A percentile compares a stretch with the other conserved stretches of the same genome.
phyloP scores from a whole-genome alignment of 1,140 invertebrate genomes.

The Daktulosphaira vitifoliae region DNA sequence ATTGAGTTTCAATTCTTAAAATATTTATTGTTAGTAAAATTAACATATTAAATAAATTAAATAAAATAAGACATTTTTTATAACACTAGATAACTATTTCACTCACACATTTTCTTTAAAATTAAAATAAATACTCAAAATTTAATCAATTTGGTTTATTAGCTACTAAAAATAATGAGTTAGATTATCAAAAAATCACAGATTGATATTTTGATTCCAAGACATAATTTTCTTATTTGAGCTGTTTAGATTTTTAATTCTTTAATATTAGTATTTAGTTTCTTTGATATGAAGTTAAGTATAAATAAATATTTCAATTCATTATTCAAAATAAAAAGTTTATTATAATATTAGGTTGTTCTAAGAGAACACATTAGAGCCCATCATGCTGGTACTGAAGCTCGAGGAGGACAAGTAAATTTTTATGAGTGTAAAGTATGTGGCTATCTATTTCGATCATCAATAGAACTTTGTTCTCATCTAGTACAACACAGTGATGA shows the following conservation, averaged over 20 bases:
- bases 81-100: too few species aligned
- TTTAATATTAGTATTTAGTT: too few species aligned
- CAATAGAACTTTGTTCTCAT: slow-evolving; percentile 65
- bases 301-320: background rate
- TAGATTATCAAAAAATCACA: too few species aligned
- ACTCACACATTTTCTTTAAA: too few species aligned
- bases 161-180: too few species aligned
- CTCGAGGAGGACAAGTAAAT: slow-evolving; percentile 48
- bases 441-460: slow-evolving; percentile 55
- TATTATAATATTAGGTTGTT: slow-evolving; percentile 57
- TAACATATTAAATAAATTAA: background rate
- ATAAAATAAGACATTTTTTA: background rate
- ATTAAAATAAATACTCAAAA: too few species aligned
- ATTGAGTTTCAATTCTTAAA: slow-evolving; percentile 8
- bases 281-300: background rate
- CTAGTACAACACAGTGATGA: slow-evolving; percentile 72
- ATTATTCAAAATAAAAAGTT: background rate
- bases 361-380: slow-evolving; percentile 70
- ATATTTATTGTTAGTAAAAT: background rate
- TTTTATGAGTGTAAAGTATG: slow-evolving; percentile 66
- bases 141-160: too few species aligned
- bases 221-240: too few species aligned
- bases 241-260: too few species aligned
- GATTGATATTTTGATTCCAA: too few species aligned
- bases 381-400: slow-evolving; percentile 69